Evolutionary conservation across 2,888 invertebrate species (phyloP).

Genomic region (Idaea straminata): DNA sequence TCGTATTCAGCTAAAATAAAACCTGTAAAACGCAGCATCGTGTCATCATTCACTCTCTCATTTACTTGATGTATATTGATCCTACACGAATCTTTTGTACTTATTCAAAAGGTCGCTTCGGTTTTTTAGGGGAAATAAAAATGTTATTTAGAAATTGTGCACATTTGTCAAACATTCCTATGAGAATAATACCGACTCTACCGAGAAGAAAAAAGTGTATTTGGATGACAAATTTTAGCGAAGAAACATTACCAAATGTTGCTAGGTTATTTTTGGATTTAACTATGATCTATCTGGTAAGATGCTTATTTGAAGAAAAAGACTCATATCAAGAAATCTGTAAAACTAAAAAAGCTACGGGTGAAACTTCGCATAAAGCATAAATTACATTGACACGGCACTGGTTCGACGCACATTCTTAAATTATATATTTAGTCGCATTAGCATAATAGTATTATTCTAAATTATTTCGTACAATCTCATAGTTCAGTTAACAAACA

Average conservation of each 20-base stretch:
- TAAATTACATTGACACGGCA: too few relatives aligned
- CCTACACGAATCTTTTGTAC: slow-evolving; percentile 44
- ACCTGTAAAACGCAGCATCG: slow-evolving; percentile 20
- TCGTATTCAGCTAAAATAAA: slow-evolving; percentile 27
- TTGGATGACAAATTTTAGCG: neutral
- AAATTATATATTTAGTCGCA: too few relatives aligned
- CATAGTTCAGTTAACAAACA: too few relatives aligned
- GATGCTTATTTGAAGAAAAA: too few relatives aligned
- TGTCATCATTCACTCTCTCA: slow-evolving; percentile 41
- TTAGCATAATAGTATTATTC: too few relatives aligned
- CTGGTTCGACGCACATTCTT: too few relatives aligned
- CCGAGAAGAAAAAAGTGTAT: neutral
- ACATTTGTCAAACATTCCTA: slow-evolving; percentile 2
- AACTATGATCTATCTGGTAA: neutral
- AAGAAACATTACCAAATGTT: neutral
- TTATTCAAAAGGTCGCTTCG: slow-evolving; percentile 40
- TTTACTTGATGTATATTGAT: slow-evolving; percentile 58
- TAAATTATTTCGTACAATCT: too few relatives aligned
- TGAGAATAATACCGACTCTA: neutral
- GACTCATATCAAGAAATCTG: too few relatives aligned
- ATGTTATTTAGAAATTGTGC: slow-evolving; percentile 33
- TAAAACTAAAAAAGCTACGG: too few relatives aligned
- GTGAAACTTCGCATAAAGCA: too few relatives aligned
- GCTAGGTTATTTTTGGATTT: neutral
- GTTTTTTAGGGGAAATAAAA: slow-evolving; percentile 39